These are phyloP conservation scores for Oreochromis tanganicae DNA, from an alignment of 2,113 vertebrate species.

Conservation along the genomic window DNA sequence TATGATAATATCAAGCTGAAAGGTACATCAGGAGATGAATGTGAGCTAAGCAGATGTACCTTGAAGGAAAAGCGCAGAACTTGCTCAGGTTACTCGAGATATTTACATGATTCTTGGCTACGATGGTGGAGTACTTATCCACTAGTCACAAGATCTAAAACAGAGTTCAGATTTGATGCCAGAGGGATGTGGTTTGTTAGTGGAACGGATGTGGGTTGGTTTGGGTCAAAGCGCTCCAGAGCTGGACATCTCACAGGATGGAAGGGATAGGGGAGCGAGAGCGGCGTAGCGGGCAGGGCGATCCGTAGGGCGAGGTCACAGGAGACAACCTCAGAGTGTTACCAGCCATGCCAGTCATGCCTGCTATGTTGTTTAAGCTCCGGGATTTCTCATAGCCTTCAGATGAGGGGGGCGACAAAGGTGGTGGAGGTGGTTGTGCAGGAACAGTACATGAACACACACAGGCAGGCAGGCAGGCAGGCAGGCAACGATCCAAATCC, in stretches of 20 bases:
- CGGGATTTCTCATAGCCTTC: constrained; percentile 95
- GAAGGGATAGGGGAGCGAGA: constrained; percentile 92
- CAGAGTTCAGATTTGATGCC: constrained; percentile 17
- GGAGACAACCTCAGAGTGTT: constrained; percentile 91
- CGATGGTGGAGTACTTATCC: constrained; percentile 58
- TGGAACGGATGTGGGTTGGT: background rate
- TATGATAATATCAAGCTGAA: constrained; percentile 53
- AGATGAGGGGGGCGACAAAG: constrained; percentile 69
- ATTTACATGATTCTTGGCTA: constrained; percentile 52
- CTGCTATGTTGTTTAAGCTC: constrained; percentile 96
- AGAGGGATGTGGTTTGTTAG: background rate
- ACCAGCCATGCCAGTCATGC: constrained; percentile 76
- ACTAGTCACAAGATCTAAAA: constrained; percentile 68
- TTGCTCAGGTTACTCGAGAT: background rate
- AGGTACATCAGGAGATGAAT: constrained; percentile 44
- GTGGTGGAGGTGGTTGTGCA: constrained; percentile 69
- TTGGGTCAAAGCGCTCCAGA: constrained; percentile 60
- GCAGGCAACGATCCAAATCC: constrained; percentile 74
- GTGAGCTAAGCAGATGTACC: constrained; percentile 59
- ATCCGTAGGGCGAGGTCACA: constrained; percentile 90
- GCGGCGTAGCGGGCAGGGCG: constrained; percentile 88
- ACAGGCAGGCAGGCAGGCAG: constrained; percentile 53
- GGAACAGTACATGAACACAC: constrained; percentile 73
- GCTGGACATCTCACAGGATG: constrained; percentile 79
- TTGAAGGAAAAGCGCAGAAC: background rate